phyloP scores from a whole-genome alignment of 2,888 invertebrate genomes.

The Candidula unifasciata region DNA sequence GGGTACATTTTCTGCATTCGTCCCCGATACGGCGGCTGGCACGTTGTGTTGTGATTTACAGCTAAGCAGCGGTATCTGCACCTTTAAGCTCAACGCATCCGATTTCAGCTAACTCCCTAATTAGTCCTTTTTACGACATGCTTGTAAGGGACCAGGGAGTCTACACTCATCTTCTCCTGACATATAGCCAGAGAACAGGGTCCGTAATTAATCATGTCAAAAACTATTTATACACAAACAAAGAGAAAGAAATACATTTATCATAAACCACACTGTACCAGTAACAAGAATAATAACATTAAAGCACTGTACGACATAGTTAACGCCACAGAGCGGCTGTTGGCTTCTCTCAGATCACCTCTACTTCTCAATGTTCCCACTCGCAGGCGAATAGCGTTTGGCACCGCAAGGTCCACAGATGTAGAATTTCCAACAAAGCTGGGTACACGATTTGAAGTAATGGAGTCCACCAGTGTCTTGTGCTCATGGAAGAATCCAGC shows the following conservation, averaged over 20 bases:
- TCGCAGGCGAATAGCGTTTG: neutral
- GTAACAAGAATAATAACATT: neutral
- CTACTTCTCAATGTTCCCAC: neutral
- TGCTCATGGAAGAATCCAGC: neutral
- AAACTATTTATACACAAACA: too few relatives aligned
- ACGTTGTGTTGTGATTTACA: too few relatives aligned
- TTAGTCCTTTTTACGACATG: too few relatives aligned
- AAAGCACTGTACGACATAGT: neutral
- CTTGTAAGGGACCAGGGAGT: too few relatives aligned
- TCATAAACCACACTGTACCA: neutral
- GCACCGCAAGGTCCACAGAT: neutral
- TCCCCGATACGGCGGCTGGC: too few relatives aligned
- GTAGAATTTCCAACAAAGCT: neutral
- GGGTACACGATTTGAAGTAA: neutral
- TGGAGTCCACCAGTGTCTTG: neutral
- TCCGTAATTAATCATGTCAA: too few relatives aligned
- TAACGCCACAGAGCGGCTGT: neutral
- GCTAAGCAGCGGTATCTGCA: too few relatives aligned
- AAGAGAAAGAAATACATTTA: neutral
- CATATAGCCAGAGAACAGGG: too few relatives aligned
- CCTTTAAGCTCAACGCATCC: too few relatives aligned
- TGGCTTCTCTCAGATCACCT: neutral
- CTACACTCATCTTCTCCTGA: too few relatives aligned
- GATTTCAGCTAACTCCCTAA: too few relatives aligned
- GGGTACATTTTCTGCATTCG: too few relatives aligned